Evolutionary conservation across 2,888 invertebrate genomes (phyloP), one percentile per base, ranked within the genome.

Genomic region (Ypsolopha sequella): DNA sequence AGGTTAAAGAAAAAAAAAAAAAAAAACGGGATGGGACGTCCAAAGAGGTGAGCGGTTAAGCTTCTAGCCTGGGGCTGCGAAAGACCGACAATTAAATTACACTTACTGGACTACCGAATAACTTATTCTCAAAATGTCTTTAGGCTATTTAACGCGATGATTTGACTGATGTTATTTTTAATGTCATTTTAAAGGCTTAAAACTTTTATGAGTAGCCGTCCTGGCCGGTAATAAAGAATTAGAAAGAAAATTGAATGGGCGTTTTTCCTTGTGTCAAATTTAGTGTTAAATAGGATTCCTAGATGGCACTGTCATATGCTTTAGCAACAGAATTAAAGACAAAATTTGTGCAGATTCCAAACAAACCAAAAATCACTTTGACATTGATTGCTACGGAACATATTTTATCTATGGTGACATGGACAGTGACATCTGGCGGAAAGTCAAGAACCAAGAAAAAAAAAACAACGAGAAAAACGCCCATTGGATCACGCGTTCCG

Each of bases 11-110:
- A 58, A 54, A n/a, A n/a, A 50, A 50, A 53, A 54, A 58, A 61
- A 60, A 52, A 54, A 56, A 54, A 47, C 52, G 41, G 52, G 2
- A 24, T 24, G 24, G n/a, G 54, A 50, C 50, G 56, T 54, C 55
- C 54, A 54, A 54, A 55, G 55, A 54, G 66, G 61, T 59, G 65
- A 65, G 66, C 63, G 60, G 60, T 63, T 63, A 59, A 50, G 43
- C 51, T 58, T 55, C 58, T 65, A 56, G 73, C 79, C 77, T 60
- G 66, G 58, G 73, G 80, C 80, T 63, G 61, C 58, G 66, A 66
- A 68, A 71, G 67, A 73, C 77, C 70, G 75, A 79, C 78, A 82
- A 85, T 86, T 84, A 86, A 82, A 84, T 82, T 77, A 79, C 75
- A 74, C 80, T 85, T 80, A 81, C 68, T 59, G 60, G 70, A 77